phyloP scores from a whole-genome alignment of 2,888 invertebrate species.

The Allygus modestus region DNA sequence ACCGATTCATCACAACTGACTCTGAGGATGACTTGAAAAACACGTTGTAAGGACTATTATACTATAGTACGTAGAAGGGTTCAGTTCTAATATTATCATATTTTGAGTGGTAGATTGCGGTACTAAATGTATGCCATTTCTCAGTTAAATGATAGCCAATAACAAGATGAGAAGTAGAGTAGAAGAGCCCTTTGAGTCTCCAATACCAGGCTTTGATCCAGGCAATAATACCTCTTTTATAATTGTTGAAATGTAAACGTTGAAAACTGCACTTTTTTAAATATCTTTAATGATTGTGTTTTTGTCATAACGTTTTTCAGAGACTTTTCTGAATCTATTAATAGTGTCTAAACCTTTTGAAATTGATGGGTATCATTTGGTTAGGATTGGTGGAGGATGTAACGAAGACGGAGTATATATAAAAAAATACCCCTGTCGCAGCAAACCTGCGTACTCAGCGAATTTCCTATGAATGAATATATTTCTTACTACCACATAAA shows the following conservation, averaged over 20 bases:
- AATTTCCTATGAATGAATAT: no score
- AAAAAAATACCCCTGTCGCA: no score
- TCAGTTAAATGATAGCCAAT: not conserved
- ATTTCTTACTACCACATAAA: no score
- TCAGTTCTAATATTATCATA: not conserved
- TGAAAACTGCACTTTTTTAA: constrained; percentile 13
- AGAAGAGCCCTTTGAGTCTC: not conserved
- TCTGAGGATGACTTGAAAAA: not conserved
- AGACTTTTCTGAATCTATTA: constrained; percentile 4
- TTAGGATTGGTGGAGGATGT: no score
- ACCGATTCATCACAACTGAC: not conserved
- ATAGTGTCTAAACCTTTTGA: no score
- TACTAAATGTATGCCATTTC: not conserved
- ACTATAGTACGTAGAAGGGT: not conserved
- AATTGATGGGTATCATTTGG: no score
- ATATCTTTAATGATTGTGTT: not conserved
- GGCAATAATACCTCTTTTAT: not conserved
- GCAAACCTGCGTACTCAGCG: no score
- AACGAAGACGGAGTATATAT: no score
- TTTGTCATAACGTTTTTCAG: not conserved
- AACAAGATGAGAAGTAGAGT: not conserved
- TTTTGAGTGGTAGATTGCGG: not conserved
- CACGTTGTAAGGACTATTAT: not conserved
- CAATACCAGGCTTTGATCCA: not conserved
- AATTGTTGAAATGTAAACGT: constrained; percentile 22